These are phyloP conservation scores for Muricea muricata DNA, from an alignment of 92 coral and sea anemone species.

Conservation along the genomic window DNA sequence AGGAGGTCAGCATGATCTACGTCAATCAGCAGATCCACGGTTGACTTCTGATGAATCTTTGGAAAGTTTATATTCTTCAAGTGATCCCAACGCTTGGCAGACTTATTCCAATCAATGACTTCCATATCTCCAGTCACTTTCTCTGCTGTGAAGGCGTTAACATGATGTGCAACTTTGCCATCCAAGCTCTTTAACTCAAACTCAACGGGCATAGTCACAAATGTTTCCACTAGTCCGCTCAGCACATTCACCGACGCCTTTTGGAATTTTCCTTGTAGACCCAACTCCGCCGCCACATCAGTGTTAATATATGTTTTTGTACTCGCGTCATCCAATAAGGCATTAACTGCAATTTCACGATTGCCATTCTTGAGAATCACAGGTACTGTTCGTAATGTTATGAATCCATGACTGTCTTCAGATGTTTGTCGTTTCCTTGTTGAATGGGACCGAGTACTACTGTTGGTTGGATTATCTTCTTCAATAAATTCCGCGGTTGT, in stretches of 20 bases:
- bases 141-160: no score
- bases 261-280: constrained; percentile 57
- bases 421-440: background rate
- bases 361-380: background rate
- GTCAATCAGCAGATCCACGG: no score
- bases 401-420: background rate
- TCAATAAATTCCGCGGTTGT: background rate
- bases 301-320: constrained; percentile 32
- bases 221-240: background rate
- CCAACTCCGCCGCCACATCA: constrained; percentile 48
- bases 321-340: constrained; percentile 42
- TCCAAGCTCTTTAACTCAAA: background rate
- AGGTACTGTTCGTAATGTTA: constrained; percentile 25
- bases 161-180: no score
- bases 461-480: background rate
- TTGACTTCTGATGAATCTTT: no score
- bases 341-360: constrained; percentile 11
- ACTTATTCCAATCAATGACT: constrained; percentile 61
- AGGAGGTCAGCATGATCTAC: no score
- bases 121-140: constrained; percentile 71
- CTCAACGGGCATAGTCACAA: background rate
- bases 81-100: background rate
- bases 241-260: constrained; percentile 59
- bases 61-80: no score
- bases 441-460: background rate